These are phyloP conservation scores for Chymomyza procnemis DNA, from an alignment of 2,888 invertebrate genomes.

Conservation along the genomic window DNA sequence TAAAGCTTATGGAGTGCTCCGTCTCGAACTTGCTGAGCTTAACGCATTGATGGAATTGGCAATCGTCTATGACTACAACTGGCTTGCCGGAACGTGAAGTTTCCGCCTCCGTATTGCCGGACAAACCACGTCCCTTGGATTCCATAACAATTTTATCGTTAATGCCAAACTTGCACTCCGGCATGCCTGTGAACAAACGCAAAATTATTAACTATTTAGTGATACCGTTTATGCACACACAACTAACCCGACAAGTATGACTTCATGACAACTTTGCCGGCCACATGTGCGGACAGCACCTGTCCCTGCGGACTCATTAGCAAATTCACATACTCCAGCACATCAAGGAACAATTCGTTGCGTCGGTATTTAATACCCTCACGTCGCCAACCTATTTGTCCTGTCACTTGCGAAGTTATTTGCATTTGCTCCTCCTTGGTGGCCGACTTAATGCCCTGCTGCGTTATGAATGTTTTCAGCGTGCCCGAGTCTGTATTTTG, in stretches of 20 bases:
- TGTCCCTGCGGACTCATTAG: slow-evolving; percentile 99
- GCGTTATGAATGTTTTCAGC: slow-evolving; percentile 99
- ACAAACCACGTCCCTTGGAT: slow-evolving; percentile 88
- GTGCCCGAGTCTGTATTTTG: slow-evolving; percentile 99
- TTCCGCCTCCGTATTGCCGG: slow-evolving; percentile 86
- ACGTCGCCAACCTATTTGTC: slow-evolving; percentile 99
- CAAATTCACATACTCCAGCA: slow-evolving; percentile 98
- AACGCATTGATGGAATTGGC: slow-evolving; percentile 99
- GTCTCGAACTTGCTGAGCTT: slow-evolving; percentile 99
- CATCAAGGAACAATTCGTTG: slow-evolving; percentile 98
- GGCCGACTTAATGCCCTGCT: slow-evolving; percentile 98
- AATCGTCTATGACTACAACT: slow-evolving; percentile 99
- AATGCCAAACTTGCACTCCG: slow-evolving; percentile 99
- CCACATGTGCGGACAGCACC: slow-evolving; percentile 98
- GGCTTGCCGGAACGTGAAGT: slow-evolving; percentile 95
- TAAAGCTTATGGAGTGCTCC: slow-evolving; percentile 99
- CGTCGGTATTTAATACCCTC: slow-evolving; percentile 99
- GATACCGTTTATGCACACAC: neutral
- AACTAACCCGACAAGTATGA: slow-evolving; percentile 90
- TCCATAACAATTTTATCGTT: slow-evolving; percentile 99
- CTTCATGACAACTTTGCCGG: slow-evolving; percentile 99
- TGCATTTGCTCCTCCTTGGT: slow-evolving; percentile 99
- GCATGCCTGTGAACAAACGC: slow-evolving; percentile 87
- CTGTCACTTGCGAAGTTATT: slow-evolving; percentile 98
- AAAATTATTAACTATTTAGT: neutral